Conservation (phyloP, 1,140 invertebrate genomes). For the Drosophila orosa region DNA sequence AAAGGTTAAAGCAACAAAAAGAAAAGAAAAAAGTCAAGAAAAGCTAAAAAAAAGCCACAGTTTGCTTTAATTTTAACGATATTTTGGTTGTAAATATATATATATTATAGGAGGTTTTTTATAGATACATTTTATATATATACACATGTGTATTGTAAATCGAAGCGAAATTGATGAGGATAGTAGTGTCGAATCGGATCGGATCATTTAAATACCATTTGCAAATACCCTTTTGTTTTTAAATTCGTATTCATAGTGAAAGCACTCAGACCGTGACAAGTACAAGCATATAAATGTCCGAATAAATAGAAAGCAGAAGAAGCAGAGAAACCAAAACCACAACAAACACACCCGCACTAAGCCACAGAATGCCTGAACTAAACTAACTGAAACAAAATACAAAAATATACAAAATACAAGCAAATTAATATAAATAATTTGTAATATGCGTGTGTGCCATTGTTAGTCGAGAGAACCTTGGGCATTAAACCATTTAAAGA, state of each 20-base stretch:
- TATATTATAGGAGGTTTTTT: conserved; percentile 30
- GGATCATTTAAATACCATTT: conserved; percentile 7
- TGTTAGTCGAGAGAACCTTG: conserved; percentile 41
- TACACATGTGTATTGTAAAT: background rate
- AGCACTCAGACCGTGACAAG: conserved; percentile 35
- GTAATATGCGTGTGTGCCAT: conserved; percentile 68
- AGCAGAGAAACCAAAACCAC: conserved; percentile 14
- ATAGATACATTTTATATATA: conserved; percentile 9
- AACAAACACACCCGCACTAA: conserved; percentile 14
- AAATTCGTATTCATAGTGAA: conserved; percentile 18
- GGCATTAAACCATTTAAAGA: conserved; percentile 16
- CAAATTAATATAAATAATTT: conserved; percentile 22
- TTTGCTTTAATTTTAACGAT: conserved; percentile 23
- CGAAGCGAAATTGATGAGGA: conserved; percentile 24
- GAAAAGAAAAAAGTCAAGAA: background rate
- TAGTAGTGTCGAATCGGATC: conserved; percentile 7
- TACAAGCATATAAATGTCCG: conserved; percentile 34
- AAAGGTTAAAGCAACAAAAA: background rate
- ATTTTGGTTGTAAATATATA: conserved; percentile 20
- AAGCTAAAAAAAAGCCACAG: conserved; percentile 3
- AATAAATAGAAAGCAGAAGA: conserved; percentile 19
- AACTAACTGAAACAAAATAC: conserved; percentile 16
- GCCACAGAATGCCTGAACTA: conserved; percentile 40
- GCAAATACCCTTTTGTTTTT: conserved; percentile 4
- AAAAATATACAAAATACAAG: conserved; percentile 13